These are phyloP conservation scores for Romanogobio albipinnatus DNA, from an alignment of 2,113 vertebrate species.

Conservation along the genomic window DNA sequence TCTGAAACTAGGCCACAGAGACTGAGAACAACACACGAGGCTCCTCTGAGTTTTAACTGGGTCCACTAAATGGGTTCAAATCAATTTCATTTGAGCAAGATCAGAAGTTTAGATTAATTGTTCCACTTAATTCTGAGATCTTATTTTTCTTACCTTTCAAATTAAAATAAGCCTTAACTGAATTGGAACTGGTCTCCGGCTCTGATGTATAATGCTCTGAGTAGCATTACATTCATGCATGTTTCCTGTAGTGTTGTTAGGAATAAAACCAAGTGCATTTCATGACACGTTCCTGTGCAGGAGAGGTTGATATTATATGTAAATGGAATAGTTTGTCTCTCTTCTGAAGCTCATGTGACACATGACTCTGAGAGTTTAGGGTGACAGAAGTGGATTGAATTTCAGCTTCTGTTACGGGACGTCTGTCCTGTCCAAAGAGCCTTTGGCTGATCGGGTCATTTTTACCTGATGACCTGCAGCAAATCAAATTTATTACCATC, in stretches of 20 bases:
- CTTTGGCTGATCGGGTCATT: neutral
- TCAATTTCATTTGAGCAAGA: neutral
- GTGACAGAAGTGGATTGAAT: slow-evolving; percentile 35
- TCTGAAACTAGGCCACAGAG: neutral
- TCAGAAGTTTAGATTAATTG: neutral
- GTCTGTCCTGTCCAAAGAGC: neutral
- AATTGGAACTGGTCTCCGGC: too few species aligned
- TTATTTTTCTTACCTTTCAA: neutral
- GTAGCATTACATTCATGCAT: neutral
- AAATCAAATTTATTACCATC: neutral
- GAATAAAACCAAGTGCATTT: neutral
- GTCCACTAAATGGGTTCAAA: neutral
- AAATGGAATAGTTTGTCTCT: neutral
- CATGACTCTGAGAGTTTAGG: slow-evolving; percentile 10
- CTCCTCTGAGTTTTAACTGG: neutral
- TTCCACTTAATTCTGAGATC: neutral
- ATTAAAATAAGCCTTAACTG: neutral
- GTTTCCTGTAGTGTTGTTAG: neutral
- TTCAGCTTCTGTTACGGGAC: slow-evolving; percentile 21
- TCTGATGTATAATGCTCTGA: neutral
- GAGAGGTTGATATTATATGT: slow-evolving; percentile 7
- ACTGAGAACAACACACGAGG: neutral
- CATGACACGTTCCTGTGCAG: too few species aligned
- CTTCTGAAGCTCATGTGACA: slow-evolving; percentile 31
- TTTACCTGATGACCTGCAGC: neutral